Evolutionary conservation across 2,888 invertebrate genomes (phyloP).

Genomic region (Philaethria dido): DNA sequence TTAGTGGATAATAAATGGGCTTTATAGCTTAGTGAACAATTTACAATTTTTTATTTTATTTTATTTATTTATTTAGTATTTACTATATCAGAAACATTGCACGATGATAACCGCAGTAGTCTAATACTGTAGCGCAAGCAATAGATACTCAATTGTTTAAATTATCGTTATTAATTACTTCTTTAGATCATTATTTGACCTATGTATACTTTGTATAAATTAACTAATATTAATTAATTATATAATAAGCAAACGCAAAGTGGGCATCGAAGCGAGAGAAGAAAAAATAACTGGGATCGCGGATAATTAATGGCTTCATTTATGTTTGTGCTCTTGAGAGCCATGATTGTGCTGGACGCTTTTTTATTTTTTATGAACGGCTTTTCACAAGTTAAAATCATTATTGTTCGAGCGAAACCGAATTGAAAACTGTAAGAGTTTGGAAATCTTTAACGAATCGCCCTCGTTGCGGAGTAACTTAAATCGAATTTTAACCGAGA

Average conservation of each 20-base stretch:
- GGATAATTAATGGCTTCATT: conserved; percentile 84
- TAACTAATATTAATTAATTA: conserved; percentile 34
- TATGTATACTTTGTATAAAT: background rate
- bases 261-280: conserved; percentile 43
- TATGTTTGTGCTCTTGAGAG: conserved; percentile 82
- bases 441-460: conserved; percentile 56
- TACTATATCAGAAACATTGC: too few species aligned
- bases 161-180: too few species aligned
- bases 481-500: conserved; percentile 38
- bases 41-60: too few species aligned
- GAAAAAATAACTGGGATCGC: conserved; percentile 76
- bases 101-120: too few species aligned
- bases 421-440: conserved; percentile 69
- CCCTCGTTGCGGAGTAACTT: conserved; percentile 43
- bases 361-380: conserved; percentile 55
- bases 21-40: too few species aligned
- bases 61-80: too few species aligned
- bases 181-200: too few species aligned
- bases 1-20: too few species aligned
- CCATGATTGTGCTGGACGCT: conserved; percentile 76
- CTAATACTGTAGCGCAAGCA: too few species aligned
- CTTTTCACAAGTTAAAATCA: conserved; percentile 71
- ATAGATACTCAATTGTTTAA: too few species aligned
- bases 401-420: conserved; percentile 70
- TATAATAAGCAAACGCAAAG: conserved; percentile 37